phyloP scores from a whole-genome alignment of 2,113 vertebrate species.

The Psilopogon haemacephalus region DNA sequence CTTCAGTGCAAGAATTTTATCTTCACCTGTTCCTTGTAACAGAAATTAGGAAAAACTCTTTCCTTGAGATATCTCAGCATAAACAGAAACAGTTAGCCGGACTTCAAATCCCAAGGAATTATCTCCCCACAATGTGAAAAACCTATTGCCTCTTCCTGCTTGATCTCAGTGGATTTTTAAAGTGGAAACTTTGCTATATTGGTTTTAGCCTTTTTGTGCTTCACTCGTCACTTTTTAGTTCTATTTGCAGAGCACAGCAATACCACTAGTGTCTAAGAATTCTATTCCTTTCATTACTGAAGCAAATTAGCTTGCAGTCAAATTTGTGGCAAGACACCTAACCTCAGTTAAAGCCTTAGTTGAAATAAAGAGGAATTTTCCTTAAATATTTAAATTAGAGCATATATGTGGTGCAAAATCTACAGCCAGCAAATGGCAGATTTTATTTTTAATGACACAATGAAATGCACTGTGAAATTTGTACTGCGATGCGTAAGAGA shows the following conservation, averaged over 20 bases:
- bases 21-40: background rate
- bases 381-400: background rate
- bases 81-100: background rate
- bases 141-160: background rate
- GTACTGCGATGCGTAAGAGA: background rate
- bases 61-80: background rate
- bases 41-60: background rate
- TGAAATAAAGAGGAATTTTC: background rate
- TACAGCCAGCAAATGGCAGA: background rate
- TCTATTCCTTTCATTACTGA: conserved; percentile 47
- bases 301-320: conserved; percentile 31
- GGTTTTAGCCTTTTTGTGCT: background rate
- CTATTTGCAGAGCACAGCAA: background rate
- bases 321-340: background rate
- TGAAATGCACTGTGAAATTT: background rate
- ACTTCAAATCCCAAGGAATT: background rate
- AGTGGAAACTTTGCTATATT: background rate
- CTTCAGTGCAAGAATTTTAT: background rate
- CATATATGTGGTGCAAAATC: background rate
- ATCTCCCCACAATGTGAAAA: background rate
- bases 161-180: conserved; percentile 4
- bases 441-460: background rate
- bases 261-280: background rate
- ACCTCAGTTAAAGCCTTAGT: background rate
- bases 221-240: background rate